Conservation (phyloP, 2,888 invertebrate species). For the Drosophila meridiana region DNA sequence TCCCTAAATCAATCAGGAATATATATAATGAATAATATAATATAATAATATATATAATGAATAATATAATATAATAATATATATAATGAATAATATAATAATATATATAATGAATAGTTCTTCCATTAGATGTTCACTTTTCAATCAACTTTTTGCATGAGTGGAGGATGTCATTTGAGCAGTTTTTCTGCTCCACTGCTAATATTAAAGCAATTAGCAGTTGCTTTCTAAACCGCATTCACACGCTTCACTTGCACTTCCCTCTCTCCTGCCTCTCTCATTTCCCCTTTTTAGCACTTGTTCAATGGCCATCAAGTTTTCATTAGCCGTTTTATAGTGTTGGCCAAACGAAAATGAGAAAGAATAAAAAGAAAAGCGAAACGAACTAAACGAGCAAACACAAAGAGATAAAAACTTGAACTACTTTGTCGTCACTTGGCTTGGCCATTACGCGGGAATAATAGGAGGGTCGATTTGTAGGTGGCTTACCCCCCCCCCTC, state of each 20-base stretch:
- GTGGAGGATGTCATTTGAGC: constrained; percentile 2
- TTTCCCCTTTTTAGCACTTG: constrained; percentile 42
- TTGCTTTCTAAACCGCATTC: constrained; percentile 32
- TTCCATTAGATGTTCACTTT: neutral
- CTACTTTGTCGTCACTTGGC: constrained; percentile 76
- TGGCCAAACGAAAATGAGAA: constrained; percentile 24
- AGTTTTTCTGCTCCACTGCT: constrained; percentile 2
- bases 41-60: too few species aligned
- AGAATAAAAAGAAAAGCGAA: neutral
- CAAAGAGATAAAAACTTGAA: constrained; percentile 67
- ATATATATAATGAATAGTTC: too few species aligned
- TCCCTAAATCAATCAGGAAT: neutral
- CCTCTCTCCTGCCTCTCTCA: neutral
- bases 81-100: too few species aligned
- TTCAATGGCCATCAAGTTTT: constrained; percentile 74
- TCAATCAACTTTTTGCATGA: neutral
- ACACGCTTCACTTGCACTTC: constrained; percentile 1
- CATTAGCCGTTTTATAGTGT: constrained; percentile 66
- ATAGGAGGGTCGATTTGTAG: neutral
- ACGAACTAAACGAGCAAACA: constrained; percentile 25
- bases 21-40: neutral
- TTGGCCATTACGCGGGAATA: constrained; percentile 58
- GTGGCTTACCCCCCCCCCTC: neutral
- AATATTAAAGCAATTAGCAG: constrained; percentile 40
- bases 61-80: too few species aligned